Evolutionary conservation across 1,140 invertebrate genomes (phyloP).

Genomic region (Trichonephila inaurata): DNA sequence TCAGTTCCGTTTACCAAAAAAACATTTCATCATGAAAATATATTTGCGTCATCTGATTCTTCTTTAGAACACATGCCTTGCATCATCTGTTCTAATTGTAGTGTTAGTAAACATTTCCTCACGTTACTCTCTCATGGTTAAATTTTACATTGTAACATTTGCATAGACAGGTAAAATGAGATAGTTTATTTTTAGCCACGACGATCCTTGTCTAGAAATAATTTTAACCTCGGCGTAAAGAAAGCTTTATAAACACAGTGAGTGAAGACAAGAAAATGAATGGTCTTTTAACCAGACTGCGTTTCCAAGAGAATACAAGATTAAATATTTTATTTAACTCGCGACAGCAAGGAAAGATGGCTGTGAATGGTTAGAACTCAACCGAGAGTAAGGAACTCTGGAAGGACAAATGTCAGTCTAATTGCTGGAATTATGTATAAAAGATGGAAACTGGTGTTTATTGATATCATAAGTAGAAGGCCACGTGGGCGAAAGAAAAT

Average conservation of each 20-base stretch:
- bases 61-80: too few species aligned
- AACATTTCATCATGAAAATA: too few species aligned
- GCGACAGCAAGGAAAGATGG: background rate
- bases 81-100: background rate
- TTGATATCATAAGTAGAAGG: background rate
- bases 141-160: background rate
- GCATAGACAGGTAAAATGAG: background rate
- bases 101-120: background rate
- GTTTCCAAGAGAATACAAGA: background rate
- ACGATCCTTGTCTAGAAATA: background rate
- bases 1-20: too few species aligned
- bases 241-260: background rate
- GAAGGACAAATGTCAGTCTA: background rate
- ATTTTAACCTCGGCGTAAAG: background rate
- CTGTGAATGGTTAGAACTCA: too few species aligned
- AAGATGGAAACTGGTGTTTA: background rate
- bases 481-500: background rate
- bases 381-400: background rate
- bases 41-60: too few species aligned
- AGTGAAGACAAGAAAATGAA: background rate
- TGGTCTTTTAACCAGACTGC: background rate
- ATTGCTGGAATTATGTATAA: background rate
- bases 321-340: background rate
- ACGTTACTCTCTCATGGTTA: background rate
- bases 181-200: background rate